Base-by-base conservation (phyloP, 1,140 invertebrate species). In the Cydia amplana region DNA sequence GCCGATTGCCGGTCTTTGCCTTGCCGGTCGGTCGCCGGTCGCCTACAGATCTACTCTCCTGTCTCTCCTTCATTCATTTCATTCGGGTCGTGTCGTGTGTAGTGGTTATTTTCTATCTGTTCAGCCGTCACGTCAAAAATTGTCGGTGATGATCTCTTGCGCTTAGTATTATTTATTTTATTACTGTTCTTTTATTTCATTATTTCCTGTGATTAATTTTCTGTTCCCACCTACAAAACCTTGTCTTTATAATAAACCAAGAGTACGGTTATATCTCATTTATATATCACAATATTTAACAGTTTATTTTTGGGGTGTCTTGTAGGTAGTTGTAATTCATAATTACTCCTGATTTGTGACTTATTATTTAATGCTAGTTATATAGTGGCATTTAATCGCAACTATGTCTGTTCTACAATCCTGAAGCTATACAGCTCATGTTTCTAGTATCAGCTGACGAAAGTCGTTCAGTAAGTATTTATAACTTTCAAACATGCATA, bases 321-420 rank as follows among this genome's bases (percentile, higher is more conserved):
- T 70, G 65, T 70, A 70, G 65, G 65, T 70, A 70, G 65, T 70
- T 70, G 5, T 70, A 36, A n/a, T 36, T 67, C n/a, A 51, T 67
- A 67, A 67, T 32, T 70, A 36, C 65, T 36, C 32, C 36, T 70
- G 4, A 40, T 70, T 70, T 70, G 55, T 23, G 55, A 60, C 20
- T 40, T 70, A 40, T 70, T 70, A 9, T 20, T 12, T 7, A 55
- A 20, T 36, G 64, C 25, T 67, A 16, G 64, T 32, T 28, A 65
- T 65, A 25, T 70, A 18, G 28, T 36, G 18, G 32, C 65, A 70
- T n/a, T 65, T 70, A 40, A 70, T 40, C 4, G 6, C 32, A 70
- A n/a, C n/a, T 70, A 70, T 70, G 65, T 18, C 7, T 36, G 16
- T 70, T 36, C n/a, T 36, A 36, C 28, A 36, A n/a, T 70, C n/a